Conservation (phyloP, 2,113 vertebrate genomes). For the Campylorhamphus procurvoides region DNA sequence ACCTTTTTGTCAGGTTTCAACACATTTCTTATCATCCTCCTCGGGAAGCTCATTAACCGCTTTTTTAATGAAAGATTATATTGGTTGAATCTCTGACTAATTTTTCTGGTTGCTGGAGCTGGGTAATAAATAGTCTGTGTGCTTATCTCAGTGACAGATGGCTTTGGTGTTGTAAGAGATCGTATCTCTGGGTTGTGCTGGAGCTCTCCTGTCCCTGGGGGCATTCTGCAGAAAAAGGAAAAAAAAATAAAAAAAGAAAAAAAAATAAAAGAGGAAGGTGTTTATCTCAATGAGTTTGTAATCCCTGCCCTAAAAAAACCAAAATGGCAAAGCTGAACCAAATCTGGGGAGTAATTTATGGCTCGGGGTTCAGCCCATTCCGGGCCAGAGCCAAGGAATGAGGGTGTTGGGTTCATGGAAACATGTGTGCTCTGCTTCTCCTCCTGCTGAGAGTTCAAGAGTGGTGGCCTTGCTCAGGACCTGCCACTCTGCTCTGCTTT, state of each 20-base stretch:
- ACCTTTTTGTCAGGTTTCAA: slow-evolving; percentile 2
- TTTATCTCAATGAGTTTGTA: slow-evolving; percentile 46
- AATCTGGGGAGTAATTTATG: slow-evolving; percentile 24
- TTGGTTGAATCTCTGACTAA: slow-evolving; percentile 36
- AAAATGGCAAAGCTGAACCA: not conserved
- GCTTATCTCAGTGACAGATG: slow-evolving; percentile 51
- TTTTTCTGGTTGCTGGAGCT: slow-evolving; percentile 29
- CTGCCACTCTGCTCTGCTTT: not conserved
- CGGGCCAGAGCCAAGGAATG: slow-evolving; percentile 1
- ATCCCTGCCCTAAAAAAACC: not conserved
- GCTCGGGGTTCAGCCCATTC: not conserved
- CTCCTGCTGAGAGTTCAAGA: not conserved
- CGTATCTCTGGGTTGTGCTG: not conserved
- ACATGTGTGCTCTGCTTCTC: not conserved
- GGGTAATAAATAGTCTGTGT: slow-evolving; percentile 22
- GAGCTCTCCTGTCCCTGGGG: slow-evolving; percentile 48
- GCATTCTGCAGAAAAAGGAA: not conserved
- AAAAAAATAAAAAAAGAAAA: not conserved
- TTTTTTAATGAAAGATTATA: slow-evolving; percentile 26
- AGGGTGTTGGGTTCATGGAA: not conserved
- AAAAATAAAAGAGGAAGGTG: not conserved
- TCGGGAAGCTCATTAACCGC: not conserved
- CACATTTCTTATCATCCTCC: slow-evolving; percentile 20
- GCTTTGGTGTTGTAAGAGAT: slow-evolving; percentile 59
- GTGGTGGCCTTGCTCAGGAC: not conserved